Evolutionary conservation across 2,113 vertebrate species (phyloP).

Genomic region (Vanacampus margaritifer): DNA sequence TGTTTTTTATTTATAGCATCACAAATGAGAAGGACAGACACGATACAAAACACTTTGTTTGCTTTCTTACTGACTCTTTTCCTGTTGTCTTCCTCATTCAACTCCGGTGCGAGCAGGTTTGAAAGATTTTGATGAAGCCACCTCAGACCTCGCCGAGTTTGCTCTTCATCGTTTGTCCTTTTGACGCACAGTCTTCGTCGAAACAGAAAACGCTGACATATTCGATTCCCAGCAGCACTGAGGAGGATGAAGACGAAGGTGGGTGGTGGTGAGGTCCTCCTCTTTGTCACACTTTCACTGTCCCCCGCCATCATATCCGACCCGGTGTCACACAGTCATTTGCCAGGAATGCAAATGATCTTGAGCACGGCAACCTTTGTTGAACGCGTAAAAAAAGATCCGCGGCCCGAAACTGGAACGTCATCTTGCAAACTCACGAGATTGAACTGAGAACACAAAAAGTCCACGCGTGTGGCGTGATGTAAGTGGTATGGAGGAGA

Average conservation of each 20-base stretch:
- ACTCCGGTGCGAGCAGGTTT: conserved; percentile 49
- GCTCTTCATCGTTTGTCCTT: conserved; percentile 22
- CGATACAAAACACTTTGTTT: conserved; percentile 2
- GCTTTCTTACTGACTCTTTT: not conserved
- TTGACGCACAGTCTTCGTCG: conserved; percentile 24
- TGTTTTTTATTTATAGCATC: conserved; percentile 61
- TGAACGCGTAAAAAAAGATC: no score
- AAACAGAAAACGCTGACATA: conserved; percentile 13
- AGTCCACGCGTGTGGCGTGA: conserved; percentile 44
- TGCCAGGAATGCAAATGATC: conserved; percentile 14
- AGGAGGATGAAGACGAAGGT: conserved; percentile 1
- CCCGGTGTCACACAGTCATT: conserved; percentile 22
- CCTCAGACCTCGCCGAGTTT: conserved; percentile 14
- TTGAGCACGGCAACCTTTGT: conserved; percentile 22
- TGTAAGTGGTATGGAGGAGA: conserved; percentile 49
- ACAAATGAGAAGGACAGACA: conserved; percentile 33
- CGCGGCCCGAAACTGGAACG: conserved; percentile 44
- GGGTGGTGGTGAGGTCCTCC: not conserved
- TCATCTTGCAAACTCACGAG: conserved; percentile 42
- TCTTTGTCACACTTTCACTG: not conserved
- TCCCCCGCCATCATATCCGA: not conserved
- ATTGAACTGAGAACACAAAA: conserved; percentile 39
- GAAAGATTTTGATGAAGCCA: conserved; percentile 53
- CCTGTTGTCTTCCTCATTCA: conserved; percentile 57
- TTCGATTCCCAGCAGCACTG: conserved; percentile 38